Evolutionary conservation across 1,140 invertebrate species (phyloP).

Genomic region (Drosophila insularis): DNA sequence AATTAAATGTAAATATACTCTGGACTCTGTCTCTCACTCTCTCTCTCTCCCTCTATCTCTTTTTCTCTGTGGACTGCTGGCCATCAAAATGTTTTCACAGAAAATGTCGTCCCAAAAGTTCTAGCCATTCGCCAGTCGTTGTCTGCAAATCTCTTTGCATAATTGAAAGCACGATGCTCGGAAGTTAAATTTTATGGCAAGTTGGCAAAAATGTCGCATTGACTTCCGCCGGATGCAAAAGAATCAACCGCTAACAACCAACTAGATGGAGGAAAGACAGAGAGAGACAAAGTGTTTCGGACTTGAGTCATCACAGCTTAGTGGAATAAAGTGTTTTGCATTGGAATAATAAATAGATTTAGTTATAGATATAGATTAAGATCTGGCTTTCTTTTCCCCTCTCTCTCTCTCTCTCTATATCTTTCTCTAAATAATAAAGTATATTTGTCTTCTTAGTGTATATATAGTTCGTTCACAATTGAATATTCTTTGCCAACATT

Average conservation of each 20-base stretch:
- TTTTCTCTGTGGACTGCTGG: slow-evolving; percentile 1
- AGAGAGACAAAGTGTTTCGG: neutral
- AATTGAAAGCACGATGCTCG: slow-evolving; percentile 60
- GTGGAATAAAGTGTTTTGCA: neutral
- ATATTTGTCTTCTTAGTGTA: neutral
- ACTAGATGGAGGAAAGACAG: slow-evolving; percentile 19
- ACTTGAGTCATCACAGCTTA: neutral
- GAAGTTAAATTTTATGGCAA: slow-evolving; percentile 54
- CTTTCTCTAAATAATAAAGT: neutral
- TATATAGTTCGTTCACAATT: neutral
- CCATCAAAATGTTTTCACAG: slow-evolving; percentile 7
- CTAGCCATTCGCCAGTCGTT: neutral
- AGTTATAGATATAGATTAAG: neutral
- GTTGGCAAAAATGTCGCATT: slow-evolving; percentile 60
- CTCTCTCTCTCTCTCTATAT: neutral
- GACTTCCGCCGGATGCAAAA: slow-evolving; percentile 53
- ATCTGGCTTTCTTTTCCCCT: neutral
- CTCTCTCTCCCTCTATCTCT: neutral
- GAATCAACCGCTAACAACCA: slow-evolving; percentile 21
- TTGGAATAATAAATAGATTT: slow-evolving; percentile 12
- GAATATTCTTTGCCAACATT: no score
- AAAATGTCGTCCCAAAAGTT: neutral
- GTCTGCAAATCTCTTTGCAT: slow-evolving; percentile 66
- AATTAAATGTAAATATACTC: slow-evolving; percentile 72
- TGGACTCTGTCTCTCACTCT: neutral